Base-by-base conservation (phyloP, 2,797 vertebrate species). In the Meriones psammophilus region DNA sequence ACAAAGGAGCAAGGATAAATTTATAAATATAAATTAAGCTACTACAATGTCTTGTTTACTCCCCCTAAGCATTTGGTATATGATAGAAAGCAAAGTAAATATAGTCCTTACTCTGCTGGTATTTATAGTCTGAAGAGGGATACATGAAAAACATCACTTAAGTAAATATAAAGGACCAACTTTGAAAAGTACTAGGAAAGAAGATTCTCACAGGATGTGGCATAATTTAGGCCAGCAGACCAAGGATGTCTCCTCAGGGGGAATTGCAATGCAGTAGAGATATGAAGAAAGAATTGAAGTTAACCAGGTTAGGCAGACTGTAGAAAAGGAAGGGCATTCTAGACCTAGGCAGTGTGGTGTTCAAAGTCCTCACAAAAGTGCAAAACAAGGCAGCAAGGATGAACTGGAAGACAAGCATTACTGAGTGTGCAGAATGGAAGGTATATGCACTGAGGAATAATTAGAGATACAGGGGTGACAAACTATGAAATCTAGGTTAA, bases 131-230 rank as follows among this genome's bases (percentile, higher is more conserved):
- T 94, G 88, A 91, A 81, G 26, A 87, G 3, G 33, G 50, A 91
- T 30, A 80, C 66, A 66, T 91, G 73, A 87, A 85, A 83, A 64
- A 83, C 85, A 81, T 78, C 30, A 92, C 8, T 50, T 42, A 90
- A 36, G 42, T 3, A 81, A 89, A 92, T 85, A 8, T 71, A 77
- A 85, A 71, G 7, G 14, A 50, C 42, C 77, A 94, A 85, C 4
- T 96, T 90, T 87, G 66, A 93, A 92, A 84, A 79, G 76, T 84
- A 17, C 20, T 89, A 54, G 24, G 33, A 94, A 96, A 56, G 64
- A 92, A 95, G 91, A 90, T 30, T 94, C 81, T 2, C 64, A 76
- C 0, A 7, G 91, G 20, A 64, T 85, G 20, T 94, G 66, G 80
- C 28, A 92, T 85, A 91, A 93, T 80, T 92, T 86, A 95, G 69